Evolutionary conservation across 2,888 invertebrate genomes (phyloP).

Genomic region (Tetragnatha montana): DNA sequence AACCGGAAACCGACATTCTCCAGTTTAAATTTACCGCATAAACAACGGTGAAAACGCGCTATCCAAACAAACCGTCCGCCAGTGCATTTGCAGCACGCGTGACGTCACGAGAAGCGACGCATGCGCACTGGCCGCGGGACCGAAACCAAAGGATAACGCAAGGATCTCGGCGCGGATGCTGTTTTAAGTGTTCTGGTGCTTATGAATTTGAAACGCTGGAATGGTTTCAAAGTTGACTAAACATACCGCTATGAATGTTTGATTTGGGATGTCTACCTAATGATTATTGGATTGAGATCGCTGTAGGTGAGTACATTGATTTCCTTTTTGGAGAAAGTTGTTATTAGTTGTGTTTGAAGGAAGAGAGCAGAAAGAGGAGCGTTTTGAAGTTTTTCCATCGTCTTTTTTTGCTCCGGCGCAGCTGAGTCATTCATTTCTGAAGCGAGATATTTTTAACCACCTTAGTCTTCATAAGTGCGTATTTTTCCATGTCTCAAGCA

Average conservation of each 20-base stretch:
- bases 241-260: not conserved
- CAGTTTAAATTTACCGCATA: conserved; percentile 52
- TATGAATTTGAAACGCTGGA: conserved; percentile 57
- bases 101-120: conserved; percentile 41
- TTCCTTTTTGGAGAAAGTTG: not conserved
- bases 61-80: conserved; percentile 48
- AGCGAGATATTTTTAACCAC: conserved; percentile 44
- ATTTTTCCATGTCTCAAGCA: conserved; percentile 19
- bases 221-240: not conserved
- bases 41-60: conserved; percentile 28
- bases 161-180: conserved; percentile 30
- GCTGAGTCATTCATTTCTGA: conserved; percentile 33
- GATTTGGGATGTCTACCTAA: not conserved
- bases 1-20: conserved; percentile 25
- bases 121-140: conserved; percentile 34
- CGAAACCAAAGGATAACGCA: conserved; percentile 34
- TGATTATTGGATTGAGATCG: not conserved
- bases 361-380: conserved; percentile 21
- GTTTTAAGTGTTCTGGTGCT: conserved; percentile 50
- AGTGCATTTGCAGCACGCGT: conserved; percentile 47
- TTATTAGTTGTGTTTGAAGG: conserved; percentile 2
- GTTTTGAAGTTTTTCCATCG: conserved; percentile 18
- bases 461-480: conserved; percentile 34
- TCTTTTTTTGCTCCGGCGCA: conserved; percentile 34
- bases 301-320: not conserved